Percentiles rank a stretch among this genome's conserved stretches.
These are phyloP conservation scores for Nematostella vectensis DNA, from an alignment of 92 coral and sea anemone species.

Conservation along the genomic window DNA sequence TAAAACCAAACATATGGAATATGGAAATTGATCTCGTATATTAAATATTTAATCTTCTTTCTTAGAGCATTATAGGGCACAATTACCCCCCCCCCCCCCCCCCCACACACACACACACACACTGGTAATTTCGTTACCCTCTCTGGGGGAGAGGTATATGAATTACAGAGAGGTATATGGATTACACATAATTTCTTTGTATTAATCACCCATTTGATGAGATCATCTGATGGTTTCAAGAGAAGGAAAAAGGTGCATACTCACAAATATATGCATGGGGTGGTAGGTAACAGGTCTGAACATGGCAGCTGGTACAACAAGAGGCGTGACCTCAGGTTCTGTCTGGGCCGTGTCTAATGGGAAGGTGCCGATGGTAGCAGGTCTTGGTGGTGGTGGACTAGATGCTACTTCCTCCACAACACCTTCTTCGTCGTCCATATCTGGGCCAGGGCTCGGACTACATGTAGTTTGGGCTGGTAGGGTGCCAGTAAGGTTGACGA, in stretches of 20 bases:
- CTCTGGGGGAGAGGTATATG: too few species aligned
- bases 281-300: slow-evolving; percentile 76
- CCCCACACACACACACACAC: too few species aligned
- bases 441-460: slow-evolving; percentile 48
- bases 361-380: slow-evolving; percentile 35
- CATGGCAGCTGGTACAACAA: slow-evolving; percentile 84
- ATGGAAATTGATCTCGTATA: too few species aligned
- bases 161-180: too few species aligned
- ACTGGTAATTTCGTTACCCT: too few species aligned
- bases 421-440: slow-evolving; percentile 34
- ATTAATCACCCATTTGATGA: too few species aligned
- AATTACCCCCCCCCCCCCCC: too few species aligned
- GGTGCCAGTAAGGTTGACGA: slow-evolving; percentile 56
- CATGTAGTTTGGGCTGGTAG: slow-evolving; percentile 34
- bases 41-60: too few species aligned
- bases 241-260: too few species aligned
- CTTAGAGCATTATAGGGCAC: too few species aligned
- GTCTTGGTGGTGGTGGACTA: slow-evolving; percentile 19
- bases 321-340: slow-evolving; percentile 81
- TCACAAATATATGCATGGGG: slow-evolving; percentile 90
- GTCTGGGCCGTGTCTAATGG: slow-evolving; percentile 35
- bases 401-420: slow-evolving; percentile 23
- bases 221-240: too few species aligned
- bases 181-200: too few species aligned
- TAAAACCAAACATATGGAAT: background rate